Evolutionary conservation across 2,797 vertebrate species (phyloP).

Genomic region (Halcyon badia): DNA sequence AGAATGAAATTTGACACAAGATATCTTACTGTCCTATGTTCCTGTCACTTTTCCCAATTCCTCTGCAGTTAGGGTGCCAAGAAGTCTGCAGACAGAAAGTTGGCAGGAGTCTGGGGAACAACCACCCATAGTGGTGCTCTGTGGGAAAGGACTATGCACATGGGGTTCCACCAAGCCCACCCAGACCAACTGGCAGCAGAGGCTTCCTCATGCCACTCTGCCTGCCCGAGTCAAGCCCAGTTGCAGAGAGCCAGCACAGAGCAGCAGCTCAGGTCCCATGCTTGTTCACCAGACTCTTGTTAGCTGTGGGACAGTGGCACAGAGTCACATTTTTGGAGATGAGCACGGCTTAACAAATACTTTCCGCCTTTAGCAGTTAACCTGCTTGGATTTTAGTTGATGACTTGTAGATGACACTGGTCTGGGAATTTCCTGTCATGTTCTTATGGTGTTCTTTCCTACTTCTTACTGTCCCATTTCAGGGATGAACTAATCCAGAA

Average conservation of each 20-base stretch:
- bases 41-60: conserved; percentile 22
- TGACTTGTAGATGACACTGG: background rate
- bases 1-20: background rate
- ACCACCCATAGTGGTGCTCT: background rate
- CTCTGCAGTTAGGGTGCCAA: background rate
- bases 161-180: background rate
- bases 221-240: background rate
- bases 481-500: background rate
- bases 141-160: accelerated
- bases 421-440: background rate
- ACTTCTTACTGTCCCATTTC: background rate
- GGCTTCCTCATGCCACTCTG: background rate
- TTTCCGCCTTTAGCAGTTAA: background rate
- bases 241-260: background rate
- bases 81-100: conserved; percentile 22
- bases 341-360: background rate
- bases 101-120: conserved; percentile 16
- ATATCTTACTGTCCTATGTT: background rate
- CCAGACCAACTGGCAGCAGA: background rate
- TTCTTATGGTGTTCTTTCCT: background rate
- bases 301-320: background rate
- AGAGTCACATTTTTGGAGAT: accelerated
- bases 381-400: background rate
- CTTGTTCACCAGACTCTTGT: background rate
- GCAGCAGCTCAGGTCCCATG: background rate